Base-by-base conservation (phyloP, 2,888 invertebrate genomes). In the Anoncus sp. region DNA sequence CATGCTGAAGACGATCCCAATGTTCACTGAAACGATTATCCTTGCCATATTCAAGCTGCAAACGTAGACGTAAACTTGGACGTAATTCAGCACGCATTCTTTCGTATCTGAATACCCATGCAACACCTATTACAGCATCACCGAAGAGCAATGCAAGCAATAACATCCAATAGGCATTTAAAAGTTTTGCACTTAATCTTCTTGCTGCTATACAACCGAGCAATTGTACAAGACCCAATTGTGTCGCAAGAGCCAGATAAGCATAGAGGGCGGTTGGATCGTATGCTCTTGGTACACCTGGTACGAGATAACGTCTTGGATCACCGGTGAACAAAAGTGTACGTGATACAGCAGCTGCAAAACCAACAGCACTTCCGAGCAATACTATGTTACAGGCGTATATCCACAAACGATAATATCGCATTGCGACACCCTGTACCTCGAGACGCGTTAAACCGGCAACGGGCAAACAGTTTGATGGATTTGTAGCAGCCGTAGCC, bases 361-460 rank as follows among this genome's bases (percentile, higher is more conserved):
- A 96, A 78, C 96, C 96, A 84, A 97, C 92, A 89, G 96, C 96
- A 90, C 96, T 96, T 87, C 96, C 94, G 92, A 97, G 93, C 92
- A 97, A 94, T 88, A 96, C 97, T 92, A 96, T 95, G 93, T 97
- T 97, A 95, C 97, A 97, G 91, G 96, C 96, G 94, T 97, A 97
- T 91, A 97, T 97, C 97, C 97, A 97, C 92, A 97, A 95, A 92
- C 97, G 95, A 92, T 96, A 96, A 93, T 96, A 96, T 94, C 96
- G 94, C 94, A 94, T 94, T 89, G 94, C 92, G 90, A 94, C 93
- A 91, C 93, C 93, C 93, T 93, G 93, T 88, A 92, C 92, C 91
- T 93, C 93, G 91, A 71, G 74, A 60, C 81, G 81, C 60, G 69
- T 66, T 47, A 81, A 93, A 91, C 92, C 92, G 87, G 87, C 87